Percentiles rank a stretch among this genome's conserved stretches.
phyloP scores from a whole-genome alignment of 2,888 invertebrate species.

The Heliconius charithonia region DNA sequence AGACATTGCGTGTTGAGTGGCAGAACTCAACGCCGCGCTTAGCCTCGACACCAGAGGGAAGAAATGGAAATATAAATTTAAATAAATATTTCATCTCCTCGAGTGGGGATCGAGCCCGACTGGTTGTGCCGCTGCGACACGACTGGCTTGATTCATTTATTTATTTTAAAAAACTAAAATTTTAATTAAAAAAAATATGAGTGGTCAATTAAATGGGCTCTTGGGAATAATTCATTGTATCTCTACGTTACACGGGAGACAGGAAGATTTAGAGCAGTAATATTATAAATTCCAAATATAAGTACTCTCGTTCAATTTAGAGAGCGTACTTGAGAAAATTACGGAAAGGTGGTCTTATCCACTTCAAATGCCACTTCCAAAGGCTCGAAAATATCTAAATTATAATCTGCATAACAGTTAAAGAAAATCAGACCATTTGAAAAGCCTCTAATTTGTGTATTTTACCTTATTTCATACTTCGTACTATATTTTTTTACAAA shows the following conservation, averaged over 20 bases:
- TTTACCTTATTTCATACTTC: constrained; percentile 11
- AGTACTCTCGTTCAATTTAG: constrained; percentile 75
- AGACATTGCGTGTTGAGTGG: no score
- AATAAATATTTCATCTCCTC: no score
- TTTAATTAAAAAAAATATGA: constrained; percentile 47
- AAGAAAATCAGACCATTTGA: constrained; percentile 35
- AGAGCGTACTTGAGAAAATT: constrained; percentile 79
- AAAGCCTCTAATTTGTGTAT: constrained; percentile 28
- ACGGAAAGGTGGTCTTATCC: constrained; percentile 76
- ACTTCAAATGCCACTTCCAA: constrained; percentile 56
- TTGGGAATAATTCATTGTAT: constrained; percentile 60
- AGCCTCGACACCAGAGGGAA: no score
- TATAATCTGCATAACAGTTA: constrained; percentile 40
- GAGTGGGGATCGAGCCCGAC: no score
- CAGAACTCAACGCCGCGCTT: no score
- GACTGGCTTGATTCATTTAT: no score
- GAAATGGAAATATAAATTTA: no score
- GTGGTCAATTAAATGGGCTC: constrained; percentile 48
- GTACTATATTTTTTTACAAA: neutral
- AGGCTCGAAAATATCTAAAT: constrained; percentile 42
- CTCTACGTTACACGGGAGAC: constrained; percentile 61
- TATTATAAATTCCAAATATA: constrained; percentile 81
- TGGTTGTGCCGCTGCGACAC: no score
- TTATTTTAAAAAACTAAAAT: neutral
- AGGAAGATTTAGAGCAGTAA: constrained; percentile 74